Evolutionary conservation across 2,113 vertebrate species (phyloP).

Genomic region (Sclerurus mexicanus): DNA sequence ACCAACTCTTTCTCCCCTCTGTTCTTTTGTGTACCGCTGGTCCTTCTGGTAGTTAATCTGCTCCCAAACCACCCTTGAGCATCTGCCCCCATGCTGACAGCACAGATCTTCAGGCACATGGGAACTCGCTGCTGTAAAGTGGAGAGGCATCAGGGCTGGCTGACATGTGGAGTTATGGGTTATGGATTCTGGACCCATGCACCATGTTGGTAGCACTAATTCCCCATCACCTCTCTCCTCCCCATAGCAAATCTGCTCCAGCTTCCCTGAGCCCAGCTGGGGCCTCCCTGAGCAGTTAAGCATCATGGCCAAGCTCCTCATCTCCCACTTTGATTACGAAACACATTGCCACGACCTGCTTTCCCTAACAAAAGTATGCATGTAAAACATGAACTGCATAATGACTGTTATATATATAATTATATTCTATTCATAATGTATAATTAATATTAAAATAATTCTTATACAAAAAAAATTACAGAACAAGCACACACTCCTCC

Average conservation of each 20-base stretch:
- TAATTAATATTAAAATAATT: conserved; percentile 37
- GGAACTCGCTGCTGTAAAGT: neutral
- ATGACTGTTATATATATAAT: conserved; percentile 39
- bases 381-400: conserved; percentile 19
- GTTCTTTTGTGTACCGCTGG: neutral
- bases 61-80: neutral
- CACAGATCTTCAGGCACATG: neutral
- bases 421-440: conserved; percentile 15
- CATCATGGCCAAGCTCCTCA: neutral
- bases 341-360: neutral
- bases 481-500: neutral
- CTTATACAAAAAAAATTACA: neutral
- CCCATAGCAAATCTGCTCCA: neutral
- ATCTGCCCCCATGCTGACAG: neutral
- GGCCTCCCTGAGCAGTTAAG: neutral
- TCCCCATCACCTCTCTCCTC: neutral
- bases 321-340: neutral
- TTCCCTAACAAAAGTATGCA: conserved; percentile 18
- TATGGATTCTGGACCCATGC: neutral
- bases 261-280: neutral
- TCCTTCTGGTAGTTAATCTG: neutral
- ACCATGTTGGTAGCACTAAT: neutral
- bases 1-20: neutral
- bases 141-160: neutral
- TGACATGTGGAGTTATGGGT: neutral